Evolutionary conservation across 2,888 invertebrate genomes (phyloP).

Genomic region (Nemapogon koenigi): DNA sequence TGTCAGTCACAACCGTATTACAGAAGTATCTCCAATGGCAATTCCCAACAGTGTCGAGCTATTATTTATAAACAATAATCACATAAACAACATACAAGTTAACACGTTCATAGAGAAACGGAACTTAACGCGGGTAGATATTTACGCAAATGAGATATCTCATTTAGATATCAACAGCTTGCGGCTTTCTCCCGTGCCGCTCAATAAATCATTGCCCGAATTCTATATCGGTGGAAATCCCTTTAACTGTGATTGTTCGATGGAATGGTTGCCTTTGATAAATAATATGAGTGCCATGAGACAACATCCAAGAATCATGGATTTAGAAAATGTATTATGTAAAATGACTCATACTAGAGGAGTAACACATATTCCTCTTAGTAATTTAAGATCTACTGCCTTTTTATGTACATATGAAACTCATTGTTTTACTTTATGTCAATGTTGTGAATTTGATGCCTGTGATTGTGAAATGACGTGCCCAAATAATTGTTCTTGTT

Average conservation of each 20-base stretch:
- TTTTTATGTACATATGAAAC: constrained; percentile 91
- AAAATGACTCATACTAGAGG: constrained; percentile 85
- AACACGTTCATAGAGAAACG: constrained; percentile 87
- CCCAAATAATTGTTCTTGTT: constrained; percentile 91
- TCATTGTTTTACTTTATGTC: constrained; percentile 92
- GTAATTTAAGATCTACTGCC: constrained; percentile 78
- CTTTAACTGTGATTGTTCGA: constrained; percentile 92
- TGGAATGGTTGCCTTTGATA: constrained; percentile 93
- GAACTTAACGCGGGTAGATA: constrained; percentile 85
- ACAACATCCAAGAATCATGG: constrained; percentile 88
- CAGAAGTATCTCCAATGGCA: constrained; percentile 78
- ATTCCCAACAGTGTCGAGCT: constrained; percentile 88
- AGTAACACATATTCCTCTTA: constrained; percentile 76
- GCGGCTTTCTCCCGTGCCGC: constrained; percentile 75
- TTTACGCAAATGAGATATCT: constrained; percentile 87
- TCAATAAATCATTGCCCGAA: constrained; percentile 80
- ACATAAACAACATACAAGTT: constrained; percentile 79
- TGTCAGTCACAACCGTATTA: constrained; percentile 87
- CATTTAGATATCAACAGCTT: constrained; percentile 84
- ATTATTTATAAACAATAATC: constrained; percentile 88
- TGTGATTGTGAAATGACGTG: constrained; percentile 98
- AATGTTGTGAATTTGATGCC: constrained; percentile 94
- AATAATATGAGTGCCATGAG: constrained; percentile 84
- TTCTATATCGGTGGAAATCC: constrained; percentile 94
- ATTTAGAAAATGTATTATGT: constrained; percentile 86